Evolutionary conservation across 2,797 vertebrate species (phyloP).

Genomic region (Trematomus bernacchii): DNA sequence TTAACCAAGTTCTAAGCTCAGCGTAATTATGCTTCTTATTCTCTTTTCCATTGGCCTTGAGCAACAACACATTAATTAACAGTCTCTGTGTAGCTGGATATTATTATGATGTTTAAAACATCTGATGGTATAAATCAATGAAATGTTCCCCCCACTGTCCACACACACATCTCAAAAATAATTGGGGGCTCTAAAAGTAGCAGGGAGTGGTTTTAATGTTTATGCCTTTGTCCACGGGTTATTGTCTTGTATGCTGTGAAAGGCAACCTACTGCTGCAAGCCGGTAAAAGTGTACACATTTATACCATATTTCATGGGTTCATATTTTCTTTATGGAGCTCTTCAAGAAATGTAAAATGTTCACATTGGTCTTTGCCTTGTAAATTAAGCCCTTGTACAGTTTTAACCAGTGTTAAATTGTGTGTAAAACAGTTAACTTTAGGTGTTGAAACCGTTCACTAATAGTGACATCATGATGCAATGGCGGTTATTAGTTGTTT

Average conservation of each 20-base stretch:
- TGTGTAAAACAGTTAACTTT: neutral
- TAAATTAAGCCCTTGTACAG: neutral
- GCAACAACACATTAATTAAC: conserved; percentile 30
- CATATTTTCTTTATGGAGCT: neutral
- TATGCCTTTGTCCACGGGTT: neutral
- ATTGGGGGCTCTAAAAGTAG: neutral
- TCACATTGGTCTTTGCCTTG: neutral
- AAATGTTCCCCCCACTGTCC: conserved; percentile 1
- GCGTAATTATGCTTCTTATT: conserved; percentile 36
- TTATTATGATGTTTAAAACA: conserved; percentile 12
- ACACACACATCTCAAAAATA: neutral
- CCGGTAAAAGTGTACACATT: neutral
- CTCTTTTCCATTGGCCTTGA: conserved; percentile 37
- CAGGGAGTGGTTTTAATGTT: neutral
- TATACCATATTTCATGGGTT: neutral
- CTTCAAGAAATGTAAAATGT: neutral
- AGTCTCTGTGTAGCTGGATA: conserved; percentile 21
- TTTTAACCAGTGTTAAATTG: neutral
- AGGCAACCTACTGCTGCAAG: neutral
- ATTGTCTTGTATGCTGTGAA: neutral
- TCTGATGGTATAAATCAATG: conserved; percentile 12
- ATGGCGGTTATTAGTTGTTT: neutral
- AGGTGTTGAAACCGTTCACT: neutral
- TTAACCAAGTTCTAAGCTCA: conserved; percentile 42
- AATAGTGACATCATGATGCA: neutral